Percentiles rank a stretch among this genome's conserved stretches.
phyloP scores from a whole-genome alignment of 2,113 vertebrate species.

The Numida meleagris region DNA sequence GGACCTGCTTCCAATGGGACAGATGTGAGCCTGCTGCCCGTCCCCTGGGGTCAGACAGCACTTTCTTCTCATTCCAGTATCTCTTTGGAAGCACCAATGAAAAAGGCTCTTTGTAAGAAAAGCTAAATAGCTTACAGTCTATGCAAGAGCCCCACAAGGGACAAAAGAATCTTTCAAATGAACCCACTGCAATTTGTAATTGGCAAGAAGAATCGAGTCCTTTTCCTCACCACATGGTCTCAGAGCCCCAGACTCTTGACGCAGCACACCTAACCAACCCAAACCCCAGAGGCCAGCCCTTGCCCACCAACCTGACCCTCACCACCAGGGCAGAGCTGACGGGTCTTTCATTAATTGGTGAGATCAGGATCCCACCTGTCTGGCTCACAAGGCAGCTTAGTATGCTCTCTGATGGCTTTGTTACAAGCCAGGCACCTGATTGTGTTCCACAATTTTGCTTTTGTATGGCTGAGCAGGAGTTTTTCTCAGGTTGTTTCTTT shows the following conservation, averaged over 20 bases:
- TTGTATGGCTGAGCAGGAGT: not conserved
- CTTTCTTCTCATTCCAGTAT: not conserved
- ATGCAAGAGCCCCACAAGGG: not conserved
- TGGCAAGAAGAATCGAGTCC: not conserved
- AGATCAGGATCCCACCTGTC: not conserved
- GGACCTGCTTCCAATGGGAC: not conserved
- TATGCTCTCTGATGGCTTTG: not conserved
- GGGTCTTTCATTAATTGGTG: not conserved
- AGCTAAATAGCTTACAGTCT: not conserved
- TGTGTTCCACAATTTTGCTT: not conserved
- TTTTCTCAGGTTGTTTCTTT: not conserved
- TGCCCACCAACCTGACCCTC: not conserved
- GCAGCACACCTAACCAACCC: not conserved
- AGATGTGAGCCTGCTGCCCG: rapidly evolving
- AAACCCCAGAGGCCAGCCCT: not conserved
- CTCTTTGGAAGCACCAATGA: not conserved
- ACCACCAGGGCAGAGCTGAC: rapidly evolving
- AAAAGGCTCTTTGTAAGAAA: not conserved
- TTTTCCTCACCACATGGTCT: not conserved
- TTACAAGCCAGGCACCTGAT: not conserved
- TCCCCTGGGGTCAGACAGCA: not conserved
- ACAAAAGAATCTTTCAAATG: not conserved
- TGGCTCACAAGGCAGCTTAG: rapidly evolving
- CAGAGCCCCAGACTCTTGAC: not conserved
- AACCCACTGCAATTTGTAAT: not conserved